Base-by-base conservation (phyloP, 2,797 vertebrate genomes). In the Ammospiza maritima region DNA sequence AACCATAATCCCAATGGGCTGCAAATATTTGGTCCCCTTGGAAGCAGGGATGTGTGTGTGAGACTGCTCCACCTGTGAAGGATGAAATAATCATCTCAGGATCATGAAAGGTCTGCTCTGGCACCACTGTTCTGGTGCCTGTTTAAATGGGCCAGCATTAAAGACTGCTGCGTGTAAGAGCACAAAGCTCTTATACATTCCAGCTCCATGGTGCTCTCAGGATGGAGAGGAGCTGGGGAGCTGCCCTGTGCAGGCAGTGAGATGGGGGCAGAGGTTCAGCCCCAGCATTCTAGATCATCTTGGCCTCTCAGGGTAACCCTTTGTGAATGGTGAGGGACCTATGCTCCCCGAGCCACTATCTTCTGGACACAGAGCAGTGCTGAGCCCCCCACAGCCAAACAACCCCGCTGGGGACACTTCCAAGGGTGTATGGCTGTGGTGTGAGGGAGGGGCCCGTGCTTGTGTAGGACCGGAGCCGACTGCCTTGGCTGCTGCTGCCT, bases 371-470 rank as follows among this genome's bases (percentile, higher is more conserved):
- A 11, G 72, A 71, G 76, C 38, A 53, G n/a, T 3, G 1, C 73
- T 40, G 62, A 29, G 54, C 22, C 13, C 42, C 34, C 47, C 27
- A 3, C 20, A 34, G 73, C 88, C 80, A 16, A 58, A 45, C 16
- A 62, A 48, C 11, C 61, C 72, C 1, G 0, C 0, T 42, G 61
- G 57, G 26, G 45, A 21, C 40, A 2, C 40, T 58, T 72, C 21
- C 11, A 47, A 32, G 57, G 70, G 40, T 4, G 0, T 11, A 0
- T 45, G 66, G 16, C 47, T 50, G 16, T 25, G 17, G 69, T 3
- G 4, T 4, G 50, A 88, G 61, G 56, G 45, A 64, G 75, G n/a
- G 38, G 61, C 23, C 36, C 0, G 1, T 91, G 91, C 88, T 60
- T 79, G 79, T 73, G 62, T 19, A 79, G 92, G 73, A 91, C 16